Conservation (phyloP, 2,113 vertebrate species). For the Canis aureus region DNA sequence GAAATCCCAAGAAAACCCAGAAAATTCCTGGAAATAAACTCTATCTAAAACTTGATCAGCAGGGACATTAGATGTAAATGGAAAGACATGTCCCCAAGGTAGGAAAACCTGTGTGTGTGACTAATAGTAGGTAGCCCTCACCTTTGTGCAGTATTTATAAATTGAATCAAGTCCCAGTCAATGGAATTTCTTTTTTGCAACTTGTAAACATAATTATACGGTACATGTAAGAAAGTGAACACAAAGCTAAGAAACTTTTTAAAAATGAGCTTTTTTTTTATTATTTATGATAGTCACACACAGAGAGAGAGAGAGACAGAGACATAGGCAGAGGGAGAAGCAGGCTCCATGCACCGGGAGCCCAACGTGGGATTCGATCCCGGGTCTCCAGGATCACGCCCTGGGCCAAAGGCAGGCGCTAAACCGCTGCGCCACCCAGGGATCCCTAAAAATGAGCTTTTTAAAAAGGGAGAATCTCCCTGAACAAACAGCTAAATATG, state of each 20-base stretch:
- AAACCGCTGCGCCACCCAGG: too few species aligned
- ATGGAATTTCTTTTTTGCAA: not conserved
- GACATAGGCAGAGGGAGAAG: too few species aligned
- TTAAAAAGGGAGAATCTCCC: not conserved
- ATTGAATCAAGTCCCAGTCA: not conserved
- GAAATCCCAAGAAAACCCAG: not conserved
- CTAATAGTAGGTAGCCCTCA: not conserved
- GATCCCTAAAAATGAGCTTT: not conserved
- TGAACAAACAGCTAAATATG: not conserved
- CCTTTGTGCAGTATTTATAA: not conserved
- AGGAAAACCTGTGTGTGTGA: not conserved
- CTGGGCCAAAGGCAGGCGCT: too few species aligned
- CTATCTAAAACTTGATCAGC: conserved; percentile 7
- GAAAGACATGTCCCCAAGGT: not conserved
- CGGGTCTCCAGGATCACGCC: too few species aligned
- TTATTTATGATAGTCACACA: too few species aligned
- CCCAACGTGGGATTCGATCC: too few species aligned
- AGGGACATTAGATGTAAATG: not conserved
- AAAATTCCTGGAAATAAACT: conserved; percentile 46
- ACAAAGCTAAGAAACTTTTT: conserved; percentile 41
- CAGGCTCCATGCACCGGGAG: too few species aligned
- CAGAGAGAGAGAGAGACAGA: too few species aligned
- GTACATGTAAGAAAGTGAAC: conserved; percentile 6
- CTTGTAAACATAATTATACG: not conserved
- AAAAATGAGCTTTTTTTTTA: not conserved